Evolutionary conservation across 92 coral and sea anemone genomes (phyloP).

Genomic region (Blastomussa wellsi): DNA sequence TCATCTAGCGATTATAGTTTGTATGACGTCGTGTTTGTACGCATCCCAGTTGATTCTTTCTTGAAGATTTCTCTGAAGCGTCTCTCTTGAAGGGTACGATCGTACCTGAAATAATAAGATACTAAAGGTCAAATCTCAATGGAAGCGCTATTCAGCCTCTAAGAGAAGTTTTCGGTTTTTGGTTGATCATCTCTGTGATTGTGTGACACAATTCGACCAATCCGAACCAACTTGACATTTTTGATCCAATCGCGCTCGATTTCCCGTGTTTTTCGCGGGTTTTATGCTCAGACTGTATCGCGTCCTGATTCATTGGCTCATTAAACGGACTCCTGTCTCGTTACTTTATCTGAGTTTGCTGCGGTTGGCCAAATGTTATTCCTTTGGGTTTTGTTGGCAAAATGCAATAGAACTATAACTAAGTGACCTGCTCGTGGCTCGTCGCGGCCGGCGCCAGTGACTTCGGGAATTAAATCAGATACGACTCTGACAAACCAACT

Average conservation of each 20-base stretch:
- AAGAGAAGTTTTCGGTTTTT: background rate
- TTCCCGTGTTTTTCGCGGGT: background rate
- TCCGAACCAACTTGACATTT: background rate
- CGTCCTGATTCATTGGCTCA: background rate
- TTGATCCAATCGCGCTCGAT: background rate
- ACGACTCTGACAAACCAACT: too few species aligned
- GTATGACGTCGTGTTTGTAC: slow-evolving; percentile 67
- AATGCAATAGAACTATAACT: too few species aligned
- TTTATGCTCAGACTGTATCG: background rate
- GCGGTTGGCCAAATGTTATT: too few species aligned
- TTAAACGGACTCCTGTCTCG: too few species aligned
- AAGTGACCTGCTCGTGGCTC: too few species aligned
- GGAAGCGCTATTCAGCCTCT: background rate
- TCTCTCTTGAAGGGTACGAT: slow-evolving; percentile 81
- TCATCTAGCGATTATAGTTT: slow-evolving; percentile 30
- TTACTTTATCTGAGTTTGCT: too few species aligned
- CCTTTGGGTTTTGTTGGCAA: too few species aligned
- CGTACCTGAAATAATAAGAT: slow-evolving; percentile 59
- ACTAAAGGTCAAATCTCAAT: background rate
- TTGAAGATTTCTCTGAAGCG: slow-evolving; percentile 87
- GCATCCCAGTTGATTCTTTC: slow-evolving; percentile 94
- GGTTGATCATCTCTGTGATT: background rate
- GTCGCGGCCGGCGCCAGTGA: too few species aligned
- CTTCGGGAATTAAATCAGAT: too few species aligned
- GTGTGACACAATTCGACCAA: background rate